A percentile compares a stretch with the other conserved stretches of the same genome.
phyloP scores from a whole-genome alignment of 2,797 vertebrate species.

The Anguilla obscura region DNA sequence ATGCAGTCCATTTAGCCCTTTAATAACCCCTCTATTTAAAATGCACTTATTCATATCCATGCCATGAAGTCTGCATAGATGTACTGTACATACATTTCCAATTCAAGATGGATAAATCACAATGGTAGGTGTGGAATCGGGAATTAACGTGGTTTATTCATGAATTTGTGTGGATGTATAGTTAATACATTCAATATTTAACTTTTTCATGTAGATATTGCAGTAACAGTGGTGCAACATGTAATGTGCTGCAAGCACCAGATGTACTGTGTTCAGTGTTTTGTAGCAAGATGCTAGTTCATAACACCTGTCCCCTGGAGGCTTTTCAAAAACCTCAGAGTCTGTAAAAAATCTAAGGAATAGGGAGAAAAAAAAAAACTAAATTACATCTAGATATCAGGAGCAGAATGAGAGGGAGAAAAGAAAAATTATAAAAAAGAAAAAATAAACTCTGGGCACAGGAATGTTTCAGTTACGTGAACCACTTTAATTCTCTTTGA shows the following conservation, averaged over 20 bases:
- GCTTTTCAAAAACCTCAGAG: not conserved
- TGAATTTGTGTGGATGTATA: not conserved
- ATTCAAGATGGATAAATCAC: not conserved
- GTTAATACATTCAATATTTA: not conserved
- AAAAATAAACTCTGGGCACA: not conserved
- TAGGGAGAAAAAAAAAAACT: not conserved
- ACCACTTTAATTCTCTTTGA: not conserved
- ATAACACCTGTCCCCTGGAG: not conserved
- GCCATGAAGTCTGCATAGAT: too few relatives aligned
- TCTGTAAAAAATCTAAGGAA: not conserved
- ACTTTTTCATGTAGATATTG: not conserved
- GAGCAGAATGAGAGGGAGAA: not conserved
- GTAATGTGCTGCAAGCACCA: not conserved
- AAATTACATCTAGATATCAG: not conserved
- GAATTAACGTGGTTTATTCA: not conserved
- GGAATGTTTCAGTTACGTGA: not conserved
- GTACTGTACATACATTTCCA: too few relatives aligned
- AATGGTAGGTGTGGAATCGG: not conserved
- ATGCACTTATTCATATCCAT: too few relatives aligned
- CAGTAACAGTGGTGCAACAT: not conserved
- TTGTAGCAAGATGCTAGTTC: not conserved
- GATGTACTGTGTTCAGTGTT: not conserved
- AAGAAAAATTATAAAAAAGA: not conserved
- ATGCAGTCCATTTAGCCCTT: too few relatives aligned
- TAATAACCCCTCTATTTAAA: too few relatives aligned